A percentile compares a stretch with the other conserved stretches of the same genome.
These are phyloP conservation scores for Coenonympha glycerion DNA, from an alignment of 2,888 invertebrate species.

Conservation along the genomic window DNA sequence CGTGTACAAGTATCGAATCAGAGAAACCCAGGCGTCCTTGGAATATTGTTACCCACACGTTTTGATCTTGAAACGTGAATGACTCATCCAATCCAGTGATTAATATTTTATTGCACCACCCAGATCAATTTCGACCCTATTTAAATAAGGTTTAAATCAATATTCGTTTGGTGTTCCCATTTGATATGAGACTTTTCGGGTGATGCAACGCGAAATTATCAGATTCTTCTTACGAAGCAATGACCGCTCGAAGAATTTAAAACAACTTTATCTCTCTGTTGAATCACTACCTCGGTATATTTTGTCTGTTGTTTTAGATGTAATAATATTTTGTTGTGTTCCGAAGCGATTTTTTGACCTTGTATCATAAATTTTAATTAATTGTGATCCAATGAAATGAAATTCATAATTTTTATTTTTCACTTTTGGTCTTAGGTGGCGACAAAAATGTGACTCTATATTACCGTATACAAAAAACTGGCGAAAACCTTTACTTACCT, in stretches of 20 bases:
- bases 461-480: too few species aligned
- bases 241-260: constrained; percentile 28
- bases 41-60: constrained; percentile 58
- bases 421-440: too few species aligned
- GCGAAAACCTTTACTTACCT: too few species aligned
- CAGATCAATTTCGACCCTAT: constrained; percentile 3
- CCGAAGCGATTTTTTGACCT: neutral
- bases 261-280: constrained; percentile 25
- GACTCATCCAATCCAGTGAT: constrained; percentile 44
- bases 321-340: neutral
- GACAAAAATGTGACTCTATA: too few species aligned
- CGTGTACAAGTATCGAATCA: constrained; percentile 31
- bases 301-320: constrained; percentile 7
- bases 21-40: constrained; percentile 54
- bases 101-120: constrained; percentile 15
- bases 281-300: constrained; percentile 19
- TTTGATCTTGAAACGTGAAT: constrained; percentile 44
- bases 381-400: too few species aligned
- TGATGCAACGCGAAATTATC: constrained; percentile 11
- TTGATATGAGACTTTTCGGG: neutral
- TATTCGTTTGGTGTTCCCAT: neutral
- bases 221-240: constrained; percentile 25
- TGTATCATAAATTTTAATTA: neutral
- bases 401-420: too few species aligned
- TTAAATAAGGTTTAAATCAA: constrained; percentile 2